These are phyloP conservation scores for Camponotus vicinus DNA, from an alignment of 1,140 invertebrate genomes.

Conservation along the genomic window DNA sequence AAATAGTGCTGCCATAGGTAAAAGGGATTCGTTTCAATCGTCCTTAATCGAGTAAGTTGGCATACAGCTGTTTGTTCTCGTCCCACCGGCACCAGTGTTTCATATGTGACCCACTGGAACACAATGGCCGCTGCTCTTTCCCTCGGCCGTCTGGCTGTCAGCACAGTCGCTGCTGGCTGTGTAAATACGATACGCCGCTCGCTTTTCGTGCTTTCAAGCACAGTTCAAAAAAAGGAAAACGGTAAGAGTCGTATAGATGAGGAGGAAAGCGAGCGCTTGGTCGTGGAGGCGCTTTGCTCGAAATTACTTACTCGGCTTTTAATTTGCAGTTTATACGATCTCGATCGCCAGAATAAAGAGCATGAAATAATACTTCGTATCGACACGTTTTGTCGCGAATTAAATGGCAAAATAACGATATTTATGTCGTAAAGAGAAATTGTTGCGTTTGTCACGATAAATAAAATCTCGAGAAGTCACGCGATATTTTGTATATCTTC, in stretches of 20 bases:
- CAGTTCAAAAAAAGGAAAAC: constrained; percentile 68
- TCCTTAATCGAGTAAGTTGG: constrained; percentile 79
- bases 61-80: constrained; percentile 74
- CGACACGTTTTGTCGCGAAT: neutral
- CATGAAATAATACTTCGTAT: constrained; percentile 70
- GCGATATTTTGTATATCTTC: neutral
- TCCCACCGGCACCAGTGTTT: constrained; percentile 56
- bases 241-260: constrained; percentile 43
- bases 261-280: constrained; percentile 38
- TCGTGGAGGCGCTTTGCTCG: constrained; percentile 34
- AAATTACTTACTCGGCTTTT: constrained; percentile 73
- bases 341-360: constrained; percentile 2
- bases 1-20: constrained; percentile 24
- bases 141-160: constrained; percentile 70
- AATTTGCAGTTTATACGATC: constrained; percentile 72
- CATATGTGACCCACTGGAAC: constrained; percentile 75
- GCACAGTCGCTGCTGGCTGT: constrained; percentile 71
- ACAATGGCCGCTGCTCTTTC: constrained; percentile 75
- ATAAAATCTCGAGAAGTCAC: neutral
- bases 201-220: constrained; percentile 74
- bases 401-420: neutral
- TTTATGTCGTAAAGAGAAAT: neutral
- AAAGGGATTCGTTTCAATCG: constrained; percentile 76
- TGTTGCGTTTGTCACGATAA: neutral
- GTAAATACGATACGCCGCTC: constrained; percentile 77